Base-by-base conservation (phyloP, 1,140 invertebrate species). In the Daktulosphaira vitifoliae region DNA sequence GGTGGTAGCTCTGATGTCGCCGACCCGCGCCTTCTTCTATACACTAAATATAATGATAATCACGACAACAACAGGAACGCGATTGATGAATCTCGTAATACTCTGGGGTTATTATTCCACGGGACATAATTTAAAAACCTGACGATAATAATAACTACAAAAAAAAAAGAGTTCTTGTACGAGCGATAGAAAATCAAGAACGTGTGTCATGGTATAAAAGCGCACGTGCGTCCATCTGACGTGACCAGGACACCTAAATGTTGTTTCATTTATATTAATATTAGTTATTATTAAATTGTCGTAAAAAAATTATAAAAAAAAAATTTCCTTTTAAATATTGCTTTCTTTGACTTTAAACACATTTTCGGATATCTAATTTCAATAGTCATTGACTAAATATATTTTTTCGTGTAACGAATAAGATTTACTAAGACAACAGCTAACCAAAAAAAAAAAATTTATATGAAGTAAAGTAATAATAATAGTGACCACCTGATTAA, bases 201-300 rank as follows among this genome's bases (percentile, higher is more conserved):
- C 56, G 56, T 62, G 56, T 62, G 56, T 62, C 56, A 62, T 33
- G 56, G 56, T 62, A 48, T 33, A 62, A 62, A 62, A 62, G 56
- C 56, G 56, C 56, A 62, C 56, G 56, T 62, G 56, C 56, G 56
- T 62, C 56, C 42, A 15, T 29, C 56, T 46, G 56, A 62, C 56
- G 56, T 59, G 42, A 66, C 52, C 26, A 25, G 52, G 52, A 65
- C 67, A 64, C 52, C 59, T 51, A 37, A 67, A 62, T 33, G 50
- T 46, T 33, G 44, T 49, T 22, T 20, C 29, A 5, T 33, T 33
- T 33, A 33, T 33, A 33, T 6, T 33, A 33, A 33, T 33, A 33
- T 33, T 33, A 33, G 5, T 6, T 33, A 33, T 33, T n/a, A n/a
- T n/a, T n/a, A n/a, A n/a, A n/a, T n/a, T n/a, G n/a, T n/a, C n/a